Conservation (phyloP, 2,113 vertebrate genomes). For the Pandion haliaetus region DNA sequence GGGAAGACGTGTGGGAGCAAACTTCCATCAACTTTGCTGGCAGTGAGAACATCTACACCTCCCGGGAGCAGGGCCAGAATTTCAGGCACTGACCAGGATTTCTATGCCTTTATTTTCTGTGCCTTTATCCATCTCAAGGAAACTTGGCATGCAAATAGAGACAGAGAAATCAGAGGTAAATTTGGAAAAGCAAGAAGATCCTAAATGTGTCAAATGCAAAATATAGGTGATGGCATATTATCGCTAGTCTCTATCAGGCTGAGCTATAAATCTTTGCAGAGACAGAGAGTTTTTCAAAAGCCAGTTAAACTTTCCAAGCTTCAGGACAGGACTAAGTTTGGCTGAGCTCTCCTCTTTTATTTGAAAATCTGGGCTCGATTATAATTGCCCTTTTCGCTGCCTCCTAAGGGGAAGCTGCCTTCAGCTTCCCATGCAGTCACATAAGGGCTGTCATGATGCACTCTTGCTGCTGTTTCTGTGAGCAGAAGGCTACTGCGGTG, state of each 20-base stretch:
- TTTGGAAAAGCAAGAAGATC: not conserved
- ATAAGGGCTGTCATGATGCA: not conserved
- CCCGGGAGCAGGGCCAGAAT: not conserved
- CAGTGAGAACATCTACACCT: not conserved
- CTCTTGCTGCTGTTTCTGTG: not conserved
- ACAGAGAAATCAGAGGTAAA: not conserved
- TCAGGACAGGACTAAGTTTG: not conserved
- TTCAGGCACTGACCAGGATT: not conserved
- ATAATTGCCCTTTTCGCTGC: not conserved
- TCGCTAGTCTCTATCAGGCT: not conserved
- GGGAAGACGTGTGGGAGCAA: not conserved
- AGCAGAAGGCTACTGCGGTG: not conserved
- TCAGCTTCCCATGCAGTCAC: not conserved
- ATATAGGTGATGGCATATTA: not conserved
- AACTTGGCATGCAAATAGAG: not conserved
- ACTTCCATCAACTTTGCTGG: rapidly evolving
- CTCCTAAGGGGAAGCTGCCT: not conserved
- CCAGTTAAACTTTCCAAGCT: not conserved
- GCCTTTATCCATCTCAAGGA: not conserved
- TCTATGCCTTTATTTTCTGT: not conserved
- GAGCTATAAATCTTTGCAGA: not conserved
- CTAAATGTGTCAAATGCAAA: not conserved
- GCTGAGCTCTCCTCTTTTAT: not conserved
- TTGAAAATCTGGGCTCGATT: not conserved
- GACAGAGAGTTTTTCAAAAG: not conserved